Evolutionary conservation across 1,140 invertebrate genomes (phyloP), one percentile per base, ranked within the genome.

Genomic region (Drosophila busckii): DNA sequence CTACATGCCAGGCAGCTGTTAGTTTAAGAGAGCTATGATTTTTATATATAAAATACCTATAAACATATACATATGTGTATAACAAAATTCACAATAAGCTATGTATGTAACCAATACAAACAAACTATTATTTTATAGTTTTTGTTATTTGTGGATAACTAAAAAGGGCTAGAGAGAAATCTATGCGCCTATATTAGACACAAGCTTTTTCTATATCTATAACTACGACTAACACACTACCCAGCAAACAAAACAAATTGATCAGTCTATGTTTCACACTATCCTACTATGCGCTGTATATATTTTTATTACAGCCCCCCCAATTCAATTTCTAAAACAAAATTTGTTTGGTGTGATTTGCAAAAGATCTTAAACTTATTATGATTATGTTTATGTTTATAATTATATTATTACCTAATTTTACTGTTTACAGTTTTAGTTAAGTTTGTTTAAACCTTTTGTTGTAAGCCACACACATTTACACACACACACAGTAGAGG

Each of bases 11-110:
- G 71, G 73, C 73, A 78, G 54, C 68, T 78, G 68, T 50, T 78
- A 78, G 73, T 49, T 71, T 78, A 78, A 78, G 73, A 53, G 73
- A 80, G 59, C 68, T 65, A 80, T 78, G 73, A 71, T 78, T 80
- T 80, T 71, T 58, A 59, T 70, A 52, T 55, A 70, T 63, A 54
- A 70, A 42, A 31, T 31, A 55, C 17, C 25, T 20, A 38, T 23
- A 40, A 29, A 35, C n/a, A n/a, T n/a, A n/a, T n/a, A n/a, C n/a
- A n/a, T n/a, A 16, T 17, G 9, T 37, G 6, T 20, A 34, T 38
- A 22, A 40, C 20, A 26, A 41, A 12, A 25, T 40, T 19, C 12
- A 22, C 13, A 22, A 48, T 35, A 37, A n/a, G n/a, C n/a, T n/a
- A n/a, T n/a, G 41, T 19, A 35, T 12, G 37, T 15, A 12, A 9